These are phyloP conservation scores for Etheostoma nigrum DNA, from an alignment of 2,797 vertebrate genomes.

Conservation along the genomic window DNA sequence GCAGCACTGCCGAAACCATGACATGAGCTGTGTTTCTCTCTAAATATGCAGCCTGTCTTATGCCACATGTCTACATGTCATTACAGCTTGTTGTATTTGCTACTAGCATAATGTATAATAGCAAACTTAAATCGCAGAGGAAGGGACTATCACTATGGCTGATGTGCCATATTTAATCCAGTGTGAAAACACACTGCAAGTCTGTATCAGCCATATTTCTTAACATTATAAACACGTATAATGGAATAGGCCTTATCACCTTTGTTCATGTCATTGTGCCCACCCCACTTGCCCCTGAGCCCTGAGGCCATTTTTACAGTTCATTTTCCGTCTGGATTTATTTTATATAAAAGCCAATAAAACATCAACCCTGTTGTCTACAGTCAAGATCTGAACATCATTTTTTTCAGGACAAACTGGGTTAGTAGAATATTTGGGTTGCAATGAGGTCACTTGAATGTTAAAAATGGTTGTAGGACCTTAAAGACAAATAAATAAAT, in stretches of 20 bases:
- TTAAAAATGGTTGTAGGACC: no score
- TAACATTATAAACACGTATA: constrained; percentile 14
- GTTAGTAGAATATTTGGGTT: no score
- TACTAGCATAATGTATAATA: constrained; percentile 3
- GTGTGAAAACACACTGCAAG: neutral
- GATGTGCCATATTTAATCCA: neutral
- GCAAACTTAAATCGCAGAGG: constrained; percentile 1
- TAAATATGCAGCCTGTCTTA: neutral
- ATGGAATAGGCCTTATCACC: neutral
- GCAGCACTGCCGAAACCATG: neutral
- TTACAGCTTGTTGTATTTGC: constrained; percentile 10
- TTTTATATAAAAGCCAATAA: no score
- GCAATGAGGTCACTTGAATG: no score
- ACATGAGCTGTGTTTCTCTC: neutral
- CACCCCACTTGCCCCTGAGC: neutral
- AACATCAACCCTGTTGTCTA: no score
- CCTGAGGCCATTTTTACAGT: no score
- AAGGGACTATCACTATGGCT: neutral
- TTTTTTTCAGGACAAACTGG: no score
- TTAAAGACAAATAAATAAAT: no score
- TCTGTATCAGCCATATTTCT: neutral
- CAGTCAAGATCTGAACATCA: no score
- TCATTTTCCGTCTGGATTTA: no score
- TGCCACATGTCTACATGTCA: constrained; percentile 8
- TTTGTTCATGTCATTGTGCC: constrained; percentile 9